Percentiles rank a stretch among this genome's conserved stretches.
phyloP scores from a whole-genome alignment of 2,113 vertebrate genomes.

The Anoura caudifer region DNA sequence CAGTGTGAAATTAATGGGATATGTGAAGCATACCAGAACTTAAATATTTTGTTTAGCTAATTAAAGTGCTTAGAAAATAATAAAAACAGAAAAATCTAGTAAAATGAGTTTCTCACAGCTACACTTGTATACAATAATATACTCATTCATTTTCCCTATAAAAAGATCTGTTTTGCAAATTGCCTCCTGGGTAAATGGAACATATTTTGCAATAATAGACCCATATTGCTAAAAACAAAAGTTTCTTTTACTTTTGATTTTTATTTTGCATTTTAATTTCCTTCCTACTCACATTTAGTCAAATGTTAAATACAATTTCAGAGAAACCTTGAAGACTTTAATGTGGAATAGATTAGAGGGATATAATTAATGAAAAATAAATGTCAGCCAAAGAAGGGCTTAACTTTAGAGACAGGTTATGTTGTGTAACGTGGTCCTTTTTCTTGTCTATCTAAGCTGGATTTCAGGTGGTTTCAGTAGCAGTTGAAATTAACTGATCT shows the following conservation, averaged over 20 bases:
- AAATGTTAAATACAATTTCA: conserved; percentile 14
- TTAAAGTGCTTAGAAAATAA: conserved; percentile 49
- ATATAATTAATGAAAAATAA: not conserved
- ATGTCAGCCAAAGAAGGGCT: not conserved
- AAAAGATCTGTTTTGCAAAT: conserved; percentile 43
- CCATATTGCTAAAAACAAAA: not conserved
- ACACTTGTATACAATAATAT: conserved; percentile 21
- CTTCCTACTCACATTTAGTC: not conserved
- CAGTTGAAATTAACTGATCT: not conserved
- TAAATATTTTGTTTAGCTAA: conserved; percentile 49
- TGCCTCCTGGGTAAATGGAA: not conserved
- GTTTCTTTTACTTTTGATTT: conserved; percentile 12
- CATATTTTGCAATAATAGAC: not conserved
- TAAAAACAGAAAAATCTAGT: conserved; percentile 31
- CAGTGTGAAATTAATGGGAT: conserved; percentile 57
- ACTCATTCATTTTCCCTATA: conserved; percentile 28
- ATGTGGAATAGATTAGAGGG: not conserved
- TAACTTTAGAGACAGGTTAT: not conserved
- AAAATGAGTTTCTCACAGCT: conserved; percentile 38
- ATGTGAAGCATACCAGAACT: conserved; percentile 49
- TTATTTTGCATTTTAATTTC: not conserved
- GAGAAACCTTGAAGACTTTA: conserved; percentile 13
- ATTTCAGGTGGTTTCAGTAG: not conserved
- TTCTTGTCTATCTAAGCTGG: not conserved
- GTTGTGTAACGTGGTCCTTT: not conserved